Conservation (phyloP, 2,113 vertebrate species). For the Brachirus orientalis region DNA sequence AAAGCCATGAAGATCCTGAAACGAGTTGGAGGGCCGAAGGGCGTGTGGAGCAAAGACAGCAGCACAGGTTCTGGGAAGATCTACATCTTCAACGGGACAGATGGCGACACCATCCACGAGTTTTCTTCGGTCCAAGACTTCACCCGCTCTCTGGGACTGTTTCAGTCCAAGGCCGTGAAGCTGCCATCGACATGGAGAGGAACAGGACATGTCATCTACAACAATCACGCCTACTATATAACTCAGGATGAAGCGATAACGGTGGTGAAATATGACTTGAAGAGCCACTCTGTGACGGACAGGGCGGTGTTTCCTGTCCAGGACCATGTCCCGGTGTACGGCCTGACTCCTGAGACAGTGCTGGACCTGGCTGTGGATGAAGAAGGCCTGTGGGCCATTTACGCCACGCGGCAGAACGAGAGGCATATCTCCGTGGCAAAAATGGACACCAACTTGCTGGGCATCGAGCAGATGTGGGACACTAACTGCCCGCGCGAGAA, state of each 20-base stretch:
- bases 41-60: conserved; percentile 94
- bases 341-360: conserved; percentile 87
- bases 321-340: conserved; percentile 89
- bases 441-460: conserved; percentile 87
- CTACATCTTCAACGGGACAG: conserved; percentile 89
- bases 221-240: conserved; percentile 87
- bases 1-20: conserved; percentile 98
- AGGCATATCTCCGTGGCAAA: conserved; percentile 92
- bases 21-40: conserved; percentile 85
- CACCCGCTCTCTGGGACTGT: conserved; percentile 84
- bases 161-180: conserved; percentile 84
- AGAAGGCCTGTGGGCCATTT: conserved; percentile 96
- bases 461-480: conserved; percentile 96
- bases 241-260: conserved; percentile 79
- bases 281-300: conserved; percentile 86
- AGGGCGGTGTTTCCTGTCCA: conserved; percentile 89
- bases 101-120: conserved; percentile 85
- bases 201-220: conserved; percentile 89
- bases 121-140: conserved; percentile 91
- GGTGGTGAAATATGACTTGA: conserved; percentile 91
- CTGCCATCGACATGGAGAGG: conserved; percentile 91
- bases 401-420: conserved; percentile 89
- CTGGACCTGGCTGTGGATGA: conserved; percentile 93
- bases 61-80: conserved; percentile 83
- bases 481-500: conserved; percentile 93